Conservation (phyloP, 2,888 invertebrate genomes). For the Microctonus aethiopoides region DNA sequence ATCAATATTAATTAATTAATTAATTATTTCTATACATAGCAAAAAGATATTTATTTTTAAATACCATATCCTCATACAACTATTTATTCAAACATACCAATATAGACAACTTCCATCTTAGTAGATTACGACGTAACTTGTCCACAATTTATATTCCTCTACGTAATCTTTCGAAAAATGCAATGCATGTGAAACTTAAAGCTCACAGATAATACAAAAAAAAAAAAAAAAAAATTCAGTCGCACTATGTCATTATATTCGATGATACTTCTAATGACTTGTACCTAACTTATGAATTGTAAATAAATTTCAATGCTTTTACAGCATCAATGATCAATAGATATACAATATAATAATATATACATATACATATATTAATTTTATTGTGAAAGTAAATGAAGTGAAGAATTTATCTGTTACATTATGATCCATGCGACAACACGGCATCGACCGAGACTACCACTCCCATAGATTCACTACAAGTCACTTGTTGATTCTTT, state of each 20-base stretch:
- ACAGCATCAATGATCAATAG: no score
- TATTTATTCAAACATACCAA: conserved; percentile 55
- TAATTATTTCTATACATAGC: neutral
- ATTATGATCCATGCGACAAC: conserved; percentile 13
- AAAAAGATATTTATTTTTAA: neutral
- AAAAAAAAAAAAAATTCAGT: neutral
- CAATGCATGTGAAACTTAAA: neutral
- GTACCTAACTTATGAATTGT: neutral
- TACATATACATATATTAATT: neutral
- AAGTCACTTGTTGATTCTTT: conserved; percentile 48
- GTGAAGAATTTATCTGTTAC: neutral
- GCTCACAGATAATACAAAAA: neutral
- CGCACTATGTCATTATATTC: neutral
- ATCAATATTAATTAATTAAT: neutral
- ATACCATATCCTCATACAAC: neutral
- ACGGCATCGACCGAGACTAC: conserved; percentile 10
- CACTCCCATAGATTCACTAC: conserved; percentile 28
- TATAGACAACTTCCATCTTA: conserved; percentile 66
- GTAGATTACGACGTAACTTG: conserved; percentile 43
- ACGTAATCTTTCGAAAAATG: conserved; percentile 24
- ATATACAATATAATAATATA: no score
- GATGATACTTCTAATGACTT: neutral
- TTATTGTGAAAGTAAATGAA: conserved; percentile 5
- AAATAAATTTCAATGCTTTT: no score
- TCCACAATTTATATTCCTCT: conserved; percentile 45